Evolutionary conservation across 2,888 invertebrate species (phyloP).

Genomic region (Leucophenga maculata): DNA sequence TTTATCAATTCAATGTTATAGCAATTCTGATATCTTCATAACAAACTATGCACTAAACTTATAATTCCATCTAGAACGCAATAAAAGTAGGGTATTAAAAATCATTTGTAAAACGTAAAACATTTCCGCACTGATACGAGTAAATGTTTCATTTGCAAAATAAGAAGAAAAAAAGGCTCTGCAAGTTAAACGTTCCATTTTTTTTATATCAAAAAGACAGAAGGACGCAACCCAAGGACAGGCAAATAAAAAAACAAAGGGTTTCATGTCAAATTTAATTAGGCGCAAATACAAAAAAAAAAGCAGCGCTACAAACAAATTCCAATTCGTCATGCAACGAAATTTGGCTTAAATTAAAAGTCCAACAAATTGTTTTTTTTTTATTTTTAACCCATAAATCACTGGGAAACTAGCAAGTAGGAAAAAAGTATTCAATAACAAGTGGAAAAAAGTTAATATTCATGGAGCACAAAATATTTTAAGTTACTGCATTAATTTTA

Average conservation of each 20-base stretch:
- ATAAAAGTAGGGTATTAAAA: no score
- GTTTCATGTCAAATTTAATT: conserved; percentile 66
- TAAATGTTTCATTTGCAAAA: conserved; percentile 56
- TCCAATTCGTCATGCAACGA: conserved; percentile 58
- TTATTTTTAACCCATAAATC: conserved; percentile 1
- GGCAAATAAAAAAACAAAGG: conserved; percentile 45
- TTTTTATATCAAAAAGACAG: conserved; percentile 29
- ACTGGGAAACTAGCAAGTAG: conserved; percentile 2
- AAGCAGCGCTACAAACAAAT: conserved; percentile 53
- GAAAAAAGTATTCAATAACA: neutral
- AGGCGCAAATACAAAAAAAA: conserved; percentile 57
- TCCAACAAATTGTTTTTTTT: neutral
- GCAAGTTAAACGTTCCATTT: conserved; percentile 50
- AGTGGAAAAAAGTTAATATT: conserved; percentile 29
- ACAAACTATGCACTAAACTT: no score
- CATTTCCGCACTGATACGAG: conserved; percentile 35
- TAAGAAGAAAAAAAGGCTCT: conserved; percentile 36
- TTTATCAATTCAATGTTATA: no score
- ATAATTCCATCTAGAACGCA: no score
- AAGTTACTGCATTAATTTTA: neutral
- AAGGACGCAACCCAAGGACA: conserved; percentile 14
- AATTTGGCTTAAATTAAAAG: conserved; percentile 3
- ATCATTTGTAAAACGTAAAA: conserved; percentile 31
- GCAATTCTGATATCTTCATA: no score
- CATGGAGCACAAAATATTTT: conserved; percentile 33